Evolutionary conservation across 1,140 invertebrate genomes (phyloP).

Genomic region (Leucophenga varia): DNA sequence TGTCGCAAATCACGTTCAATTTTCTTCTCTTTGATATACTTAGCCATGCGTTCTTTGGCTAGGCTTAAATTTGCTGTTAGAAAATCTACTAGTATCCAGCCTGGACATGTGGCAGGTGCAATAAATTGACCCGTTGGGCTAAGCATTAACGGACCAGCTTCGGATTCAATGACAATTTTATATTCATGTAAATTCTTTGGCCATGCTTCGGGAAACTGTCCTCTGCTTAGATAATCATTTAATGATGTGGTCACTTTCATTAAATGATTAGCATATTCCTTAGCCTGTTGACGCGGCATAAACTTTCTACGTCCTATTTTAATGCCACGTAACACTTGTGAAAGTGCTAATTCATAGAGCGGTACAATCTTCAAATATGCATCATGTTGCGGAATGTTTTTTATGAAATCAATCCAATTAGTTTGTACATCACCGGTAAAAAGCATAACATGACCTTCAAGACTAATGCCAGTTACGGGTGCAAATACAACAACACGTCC

Average conservation of each 20-base stretch:
- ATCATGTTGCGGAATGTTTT: constrained; percentile 78
- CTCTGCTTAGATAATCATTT: constrained; percentile 72
- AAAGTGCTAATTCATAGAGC: constrained; percentile 79
- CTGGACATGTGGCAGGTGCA: constrained; percentile 85
- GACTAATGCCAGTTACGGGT: constrained; percentile 82
- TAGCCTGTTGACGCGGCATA: constrained; percentile 82
- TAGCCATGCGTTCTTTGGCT: constrained; percentile 68
- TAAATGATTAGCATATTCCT: constrained; percentile 79
- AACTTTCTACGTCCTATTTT: constrained; percentile 86
- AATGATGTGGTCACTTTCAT: constrained; percentile 79
- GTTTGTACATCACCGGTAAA: constrained; percentile 87
- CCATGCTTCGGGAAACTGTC: constrained; percentile 71
- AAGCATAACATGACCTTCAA: constrained; percentile 84
- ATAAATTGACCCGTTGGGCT: constrained; percentile 91
- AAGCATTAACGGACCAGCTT: constrained; percentile 89
- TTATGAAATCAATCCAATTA: constrained; percentile 87
- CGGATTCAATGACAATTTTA: constrained; percentile 90
- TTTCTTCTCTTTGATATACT: constrained; percentile 80
- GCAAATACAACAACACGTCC: constrained; percentile 79
- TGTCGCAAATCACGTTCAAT: constrained; percentile 71
- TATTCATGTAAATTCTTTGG: constrained; percentile 70
- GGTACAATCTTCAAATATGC: constrained; percentile 73
- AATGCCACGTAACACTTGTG: constrained; percentile 76
- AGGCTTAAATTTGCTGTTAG: constrained; percentile 75
- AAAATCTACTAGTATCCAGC: constrained; percentile 80